phyloP scores from a whole-genome alignment of 2,797 vertebrate species.

The Natrix natrix region DNA sequence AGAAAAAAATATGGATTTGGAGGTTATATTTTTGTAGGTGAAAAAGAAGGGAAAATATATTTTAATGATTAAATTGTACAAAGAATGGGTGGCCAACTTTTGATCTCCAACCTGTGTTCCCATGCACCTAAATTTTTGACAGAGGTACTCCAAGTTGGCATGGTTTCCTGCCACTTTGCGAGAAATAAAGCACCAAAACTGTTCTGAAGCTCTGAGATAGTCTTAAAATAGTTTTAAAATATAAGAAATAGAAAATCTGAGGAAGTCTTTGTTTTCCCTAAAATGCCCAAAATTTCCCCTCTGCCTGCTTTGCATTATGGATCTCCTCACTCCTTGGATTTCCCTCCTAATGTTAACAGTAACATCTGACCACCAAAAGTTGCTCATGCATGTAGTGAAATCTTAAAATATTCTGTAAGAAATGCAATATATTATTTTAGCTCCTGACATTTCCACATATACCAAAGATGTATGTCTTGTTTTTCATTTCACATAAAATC shows the following conservation, averaged over 20 bases:
- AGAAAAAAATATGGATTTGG: neutral
- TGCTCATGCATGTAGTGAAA: neutral
- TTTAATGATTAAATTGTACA: neutral
- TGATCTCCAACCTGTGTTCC: neutral
- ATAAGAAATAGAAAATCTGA: no score
- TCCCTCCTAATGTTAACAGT: neutral
- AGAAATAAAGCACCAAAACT: no score
- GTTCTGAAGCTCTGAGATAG: no score
- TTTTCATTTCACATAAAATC: neutral
- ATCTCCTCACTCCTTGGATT: neutral
- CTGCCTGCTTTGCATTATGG: no score
- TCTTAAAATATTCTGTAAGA: neutral
- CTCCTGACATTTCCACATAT: neutral
- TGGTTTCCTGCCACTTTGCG: no score
- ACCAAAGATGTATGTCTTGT: neutral
- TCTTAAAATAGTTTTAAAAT: no score
- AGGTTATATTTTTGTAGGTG: slow-evolving; percentile 4
- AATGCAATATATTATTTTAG: neutral
- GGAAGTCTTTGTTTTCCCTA: no score
- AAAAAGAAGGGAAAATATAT: slow-evolving; percentile 18
- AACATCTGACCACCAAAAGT: neutral
- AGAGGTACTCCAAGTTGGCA: no score
- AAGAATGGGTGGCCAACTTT: neutral
- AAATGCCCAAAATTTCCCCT: no score
- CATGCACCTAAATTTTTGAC: neutral